These are phyloP conservation scores for Coregonus ussuriensis DNA, from an alignment of 2,797 vertebrate species.

Conservation along the genomic window DNA sequence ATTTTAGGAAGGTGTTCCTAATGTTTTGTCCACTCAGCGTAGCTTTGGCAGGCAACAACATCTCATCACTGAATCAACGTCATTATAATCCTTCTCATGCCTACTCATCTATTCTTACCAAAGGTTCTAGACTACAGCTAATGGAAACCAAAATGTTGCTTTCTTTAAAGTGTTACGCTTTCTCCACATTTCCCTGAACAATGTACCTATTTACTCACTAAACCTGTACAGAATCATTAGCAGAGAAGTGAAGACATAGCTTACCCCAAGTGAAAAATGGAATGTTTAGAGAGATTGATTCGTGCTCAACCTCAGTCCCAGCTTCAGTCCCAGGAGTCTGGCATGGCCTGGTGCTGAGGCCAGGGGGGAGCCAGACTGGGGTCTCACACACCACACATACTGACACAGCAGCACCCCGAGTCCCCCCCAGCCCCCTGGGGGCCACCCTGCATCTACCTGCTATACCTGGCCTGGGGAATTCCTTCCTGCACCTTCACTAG, in stretches of 20 bases:
- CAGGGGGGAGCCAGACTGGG: too few species aligned
- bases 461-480: neutral
- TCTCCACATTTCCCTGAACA: neutral
- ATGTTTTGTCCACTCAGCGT: too few species aligned
- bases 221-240: neutral
- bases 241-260: neutral
- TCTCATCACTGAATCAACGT: too few species aligned
- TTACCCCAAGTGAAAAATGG: neutral
- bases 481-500: neutral
- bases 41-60: neutral
- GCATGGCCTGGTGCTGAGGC: neutral
- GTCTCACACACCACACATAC: neutral
- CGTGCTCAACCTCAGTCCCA: neutral
- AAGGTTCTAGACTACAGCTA: too few species aligned
- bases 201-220: neutral
- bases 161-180: too few species aligned
- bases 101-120: too few species aligned
- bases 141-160: too few species aligned
- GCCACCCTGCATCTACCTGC: neutral
- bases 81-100: too few species aligned
- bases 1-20: too few species aligned
- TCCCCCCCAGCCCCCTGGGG: too few species aligned
- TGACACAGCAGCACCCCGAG: neutral
- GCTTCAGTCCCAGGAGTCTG: neutral
- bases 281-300: neutral